Percentiles rank a stretch among this genome's conserved stretches.
These are phyloP conservation scores for Palythoa heliodiscus DNA, from an alignment of 92 coral and sea anemone genomes.

Conservation along the genomic window DNA sequence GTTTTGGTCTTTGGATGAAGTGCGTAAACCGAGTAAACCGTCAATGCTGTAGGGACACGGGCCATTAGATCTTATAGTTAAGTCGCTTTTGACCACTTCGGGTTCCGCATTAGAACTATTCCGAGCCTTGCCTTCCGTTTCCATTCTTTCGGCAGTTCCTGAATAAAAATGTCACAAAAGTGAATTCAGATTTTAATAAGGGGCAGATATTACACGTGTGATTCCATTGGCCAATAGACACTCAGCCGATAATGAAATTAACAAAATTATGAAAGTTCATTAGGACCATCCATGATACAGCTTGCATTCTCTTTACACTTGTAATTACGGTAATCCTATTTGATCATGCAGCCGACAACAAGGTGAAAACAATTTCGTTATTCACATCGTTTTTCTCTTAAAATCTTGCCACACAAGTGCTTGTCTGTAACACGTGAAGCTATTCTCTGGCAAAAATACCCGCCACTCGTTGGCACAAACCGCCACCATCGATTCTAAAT, in stretches of 20 bases:
- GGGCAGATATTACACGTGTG: constrained; percentile 62
- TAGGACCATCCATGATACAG: constrained; percentile 81
- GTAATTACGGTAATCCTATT: constrained; percentile 91
- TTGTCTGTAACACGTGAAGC: neutral
- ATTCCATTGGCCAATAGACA: constrained; percentile 64
- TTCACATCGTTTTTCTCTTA: constrained; percentile 46
- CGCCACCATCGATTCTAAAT: neutral
- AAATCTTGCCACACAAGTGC: neutral
- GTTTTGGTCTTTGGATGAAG: constrained; percentile 32
- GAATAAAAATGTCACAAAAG: constrained; percentile 56
- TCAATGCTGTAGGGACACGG: constrained; percentile 75
- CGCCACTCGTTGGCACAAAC: neutral
- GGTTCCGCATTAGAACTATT: neutral
- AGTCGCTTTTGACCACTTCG: neutral
- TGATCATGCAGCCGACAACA: constrained; percentile 94
- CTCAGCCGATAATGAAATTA: constrained; percentile 87
- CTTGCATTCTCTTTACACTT: constrained; percentile 83
- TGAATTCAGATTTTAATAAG: constrained; percentile 55
- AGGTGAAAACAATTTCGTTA: constrained; percentile 75
- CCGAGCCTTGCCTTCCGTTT: constrained; percentile 24
- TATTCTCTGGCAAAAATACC: neutral
- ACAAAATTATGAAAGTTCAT: constrained; percentile 92
- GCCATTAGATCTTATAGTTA: neutral
- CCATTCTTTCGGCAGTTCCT: constrained; percentile 34
- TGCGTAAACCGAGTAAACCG: constrained; percentile 68